Conservation (phyloP, 2,888 invertebrate genomes). For the Diplolepis rosae region DNA sequence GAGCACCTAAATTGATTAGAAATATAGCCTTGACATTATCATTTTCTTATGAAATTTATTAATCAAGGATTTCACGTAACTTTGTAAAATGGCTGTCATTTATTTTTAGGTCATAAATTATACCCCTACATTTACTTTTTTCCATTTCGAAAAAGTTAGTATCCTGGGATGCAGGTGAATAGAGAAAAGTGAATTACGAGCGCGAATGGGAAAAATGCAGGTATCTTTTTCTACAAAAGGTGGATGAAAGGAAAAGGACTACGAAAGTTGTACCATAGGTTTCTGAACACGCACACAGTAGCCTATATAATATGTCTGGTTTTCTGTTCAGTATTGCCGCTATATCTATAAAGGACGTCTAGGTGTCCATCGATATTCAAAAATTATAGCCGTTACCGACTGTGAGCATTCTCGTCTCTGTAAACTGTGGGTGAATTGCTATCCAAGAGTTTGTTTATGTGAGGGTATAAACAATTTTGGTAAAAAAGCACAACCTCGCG, state of each 20-base stretch:
- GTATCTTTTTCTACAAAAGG: slow-evolving; percentile 29
- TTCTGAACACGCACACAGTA: slow-evolving; percentile 11
- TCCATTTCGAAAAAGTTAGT: slow-evolving; percentile 18
- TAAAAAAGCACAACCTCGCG: not conserved
- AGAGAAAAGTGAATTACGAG: slow-evolving; percentile 24
- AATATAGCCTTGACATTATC: not conserved
- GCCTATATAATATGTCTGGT: not conserved
- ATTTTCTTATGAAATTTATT: slow-evolving; percentile 5
- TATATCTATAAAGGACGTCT: slow-evolving; percentile 1
- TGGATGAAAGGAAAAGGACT: slow-evolving; percentile 22
- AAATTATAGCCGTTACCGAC: slow-evolving; percentile 29
- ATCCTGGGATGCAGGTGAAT: not conserved
- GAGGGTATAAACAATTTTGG: slow-evolving; percentile 6
- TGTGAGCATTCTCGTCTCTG: slow-evolving; percentile 1
- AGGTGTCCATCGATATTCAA: slow-evolving; percentile 31
- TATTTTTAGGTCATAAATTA: slow-evolving; percentile 1
- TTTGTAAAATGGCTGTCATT: too few relatives aligned
- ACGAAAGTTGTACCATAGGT: slow-evolving; percentile 27
- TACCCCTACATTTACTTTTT: slow-evolving; percentile 12
- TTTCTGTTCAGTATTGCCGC: slow-evolving; percentile 4
- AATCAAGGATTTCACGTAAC: not conserved
- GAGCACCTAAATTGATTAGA: not conserved
- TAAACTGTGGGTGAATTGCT: slow-evolving; percentile 24
- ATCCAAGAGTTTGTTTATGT: slow-evolving; percentile 10
- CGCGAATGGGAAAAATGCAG: slow-evolving; percentile 15